These are phyloP conservation scores for Anser brachyrhynchus DNA, from an alignment of 2,113 vertebrate species.

Conservation along the genomic window DNA sequence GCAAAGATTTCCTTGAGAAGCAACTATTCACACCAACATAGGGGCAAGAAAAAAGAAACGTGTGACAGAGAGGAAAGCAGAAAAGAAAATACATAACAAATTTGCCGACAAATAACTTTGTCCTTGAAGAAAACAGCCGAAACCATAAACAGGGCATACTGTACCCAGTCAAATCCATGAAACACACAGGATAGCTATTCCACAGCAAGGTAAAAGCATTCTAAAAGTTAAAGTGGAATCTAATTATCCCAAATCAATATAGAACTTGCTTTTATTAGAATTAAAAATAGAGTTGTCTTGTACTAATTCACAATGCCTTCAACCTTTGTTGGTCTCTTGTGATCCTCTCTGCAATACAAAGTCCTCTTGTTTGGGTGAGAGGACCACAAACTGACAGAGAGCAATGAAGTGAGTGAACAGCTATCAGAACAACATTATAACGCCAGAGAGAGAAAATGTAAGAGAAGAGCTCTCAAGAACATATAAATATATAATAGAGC, in stretches of 20 bases:
- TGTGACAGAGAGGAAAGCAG: neutral
- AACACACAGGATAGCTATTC: neutral
- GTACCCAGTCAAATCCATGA: neutral
- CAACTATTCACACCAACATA: neutral
- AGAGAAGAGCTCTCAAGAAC: constrained; percentile 62
- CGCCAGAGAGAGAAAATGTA: neutral
- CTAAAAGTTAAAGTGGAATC: neutral
- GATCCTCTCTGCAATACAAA: neutral
- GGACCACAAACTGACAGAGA: constrained; percentile 54
- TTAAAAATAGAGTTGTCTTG: neutral
- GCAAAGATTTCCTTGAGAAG: neutral
- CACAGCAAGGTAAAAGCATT: neutral
- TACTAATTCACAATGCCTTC: neutral
- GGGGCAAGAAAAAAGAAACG: neutral
- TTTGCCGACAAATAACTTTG: neutral
- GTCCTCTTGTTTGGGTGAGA: constrained; percentile 53
- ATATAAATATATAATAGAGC: constrained; percentile 73
- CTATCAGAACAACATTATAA: constrained; percentile 57
- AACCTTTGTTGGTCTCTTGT: neutral
- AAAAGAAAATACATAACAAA: neutral
- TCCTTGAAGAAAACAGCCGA: neutral
- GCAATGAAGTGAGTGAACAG: constrained; percentile 70
- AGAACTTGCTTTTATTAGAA: neutral
- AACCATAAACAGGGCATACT: neutral
- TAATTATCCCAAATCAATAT: neutral